phyloP scores from a whole-genome alignment of 2,888 invertebrate species.

The Drosophila nr. perissopoda region DNA sequence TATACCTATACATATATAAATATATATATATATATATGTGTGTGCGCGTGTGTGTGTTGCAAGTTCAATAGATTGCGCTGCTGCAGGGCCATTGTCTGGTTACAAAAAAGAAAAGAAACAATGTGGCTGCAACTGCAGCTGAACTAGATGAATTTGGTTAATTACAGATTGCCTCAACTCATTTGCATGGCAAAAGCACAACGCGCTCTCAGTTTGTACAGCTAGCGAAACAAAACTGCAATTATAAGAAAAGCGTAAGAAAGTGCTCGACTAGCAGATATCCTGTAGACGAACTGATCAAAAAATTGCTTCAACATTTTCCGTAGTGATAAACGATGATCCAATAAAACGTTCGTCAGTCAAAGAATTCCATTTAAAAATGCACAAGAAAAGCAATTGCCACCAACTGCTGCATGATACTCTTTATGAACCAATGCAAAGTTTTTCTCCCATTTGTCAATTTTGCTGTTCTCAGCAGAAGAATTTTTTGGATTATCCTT shows the following conservation, averaged over 20 bases:
- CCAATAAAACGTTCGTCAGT: neutral
- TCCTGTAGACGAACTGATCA: neutral
- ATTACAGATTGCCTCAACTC: conserved; percentile 64
- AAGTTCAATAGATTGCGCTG: conserved; percentile 68
- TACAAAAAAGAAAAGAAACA: conserved; percentile 17
- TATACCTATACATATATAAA: conserved; percentile 3
- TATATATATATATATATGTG: conserved; percentile 2
- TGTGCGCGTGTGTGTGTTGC: conserved; percentile 53
- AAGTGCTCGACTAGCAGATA: neutral
- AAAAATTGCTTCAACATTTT: neutral
- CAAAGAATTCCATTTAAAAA: neutral
- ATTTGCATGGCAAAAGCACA: conserved; percentile 60
- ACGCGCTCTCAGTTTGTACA: conserved; percentile 25
- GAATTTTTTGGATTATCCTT: neutral
- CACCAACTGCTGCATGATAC: neutral
- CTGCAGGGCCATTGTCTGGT: conserved; percentile 34
- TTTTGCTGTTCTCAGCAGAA: neutral
- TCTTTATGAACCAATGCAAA: neutral
- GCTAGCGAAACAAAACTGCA: conserved; percentile 34
- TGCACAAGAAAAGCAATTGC: neutral
- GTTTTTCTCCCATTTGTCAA: neutral
- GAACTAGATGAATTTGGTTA: conserved; percentile 52
- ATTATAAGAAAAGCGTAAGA: neutral
- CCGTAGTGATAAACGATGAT: neutral
- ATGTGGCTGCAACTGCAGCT: conserved; percentile 32